Percentiles rank a stretch among this genome's conserved stretches.
Conservation (phyloP, 2,888 invertebrate species). For the Nomada goodeniana region DNA sequence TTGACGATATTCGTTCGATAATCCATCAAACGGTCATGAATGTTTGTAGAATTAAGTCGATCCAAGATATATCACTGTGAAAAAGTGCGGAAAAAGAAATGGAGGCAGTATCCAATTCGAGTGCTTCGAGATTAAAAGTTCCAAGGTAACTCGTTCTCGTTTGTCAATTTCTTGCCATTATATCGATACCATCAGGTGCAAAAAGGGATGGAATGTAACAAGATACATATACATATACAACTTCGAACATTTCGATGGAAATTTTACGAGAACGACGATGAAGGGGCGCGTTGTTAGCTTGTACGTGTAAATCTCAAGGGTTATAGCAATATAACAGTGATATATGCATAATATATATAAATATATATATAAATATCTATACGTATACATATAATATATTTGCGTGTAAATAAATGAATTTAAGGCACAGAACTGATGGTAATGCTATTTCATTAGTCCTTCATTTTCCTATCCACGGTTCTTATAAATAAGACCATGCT, state of each 20-base stretch:
- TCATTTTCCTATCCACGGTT: no score
- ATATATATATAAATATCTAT: constrained; percentile 59
- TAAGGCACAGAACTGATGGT: constrained; percentile 66
- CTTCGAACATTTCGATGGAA: constrained; percentile 23
- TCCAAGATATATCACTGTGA: background rate
- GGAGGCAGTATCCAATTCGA: background rate
- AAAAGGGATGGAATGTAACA: no score
- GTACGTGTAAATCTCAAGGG: constrained; percentile 81
- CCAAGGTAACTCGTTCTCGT: constrained; percentile 4
- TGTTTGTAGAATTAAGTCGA: background rate
- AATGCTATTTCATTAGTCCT: no score
- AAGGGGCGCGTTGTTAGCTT: constrained; percentile 62
- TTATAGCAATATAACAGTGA: constrained; percentile 80
- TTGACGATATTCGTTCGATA: background rate
- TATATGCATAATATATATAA: constrained; percentile 68
- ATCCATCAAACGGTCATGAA: background rate
- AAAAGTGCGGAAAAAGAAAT: background rate
- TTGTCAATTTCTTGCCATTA: background rate
- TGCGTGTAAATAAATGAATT: constrained; percentile 83
- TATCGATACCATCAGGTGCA: background rate
- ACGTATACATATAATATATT: constrained; percentile 81
- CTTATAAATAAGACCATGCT: no score
- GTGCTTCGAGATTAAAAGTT: constrained; percentile 33
- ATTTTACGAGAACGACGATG: constrained; percentile 38
- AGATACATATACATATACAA: background rate